Base-by-base conservation (phyloP, 2,888 invertebrate genomes). In the Adela reaumurella region DNA sequence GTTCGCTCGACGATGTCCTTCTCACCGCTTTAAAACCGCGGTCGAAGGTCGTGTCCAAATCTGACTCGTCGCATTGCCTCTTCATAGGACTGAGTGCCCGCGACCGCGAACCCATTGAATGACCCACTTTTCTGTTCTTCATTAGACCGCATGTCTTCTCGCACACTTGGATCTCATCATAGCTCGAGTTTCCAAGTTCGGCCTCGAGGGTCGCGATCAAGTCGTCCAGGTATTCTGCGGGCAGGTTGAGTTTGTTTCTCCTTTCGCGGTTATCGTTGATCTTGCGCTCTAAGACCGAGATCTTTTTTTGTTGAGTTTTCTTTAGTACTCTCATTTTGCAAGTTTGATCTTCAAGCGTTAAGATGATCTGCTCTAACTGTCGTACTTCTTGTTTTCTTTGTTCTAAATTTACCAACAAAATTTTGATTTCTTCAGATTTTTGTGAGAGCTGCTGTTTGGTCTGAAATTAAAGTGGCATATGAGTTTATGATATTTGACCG, bases 201-300 rank as follows among this genome's bases (percentile, higher is more conserved):
- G 71, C 63, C 62, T 77, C 78, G 6, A 77, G 62, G 43, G 69
- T 68, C 62, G 70, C 69, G 17, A 77, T 70, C 46, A 78, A 60
- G 51, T 62, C 65, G 52, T 76, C 72, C 17, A 78, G 56, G 50
- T 72, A 67, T 43, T 68, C 68, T 2, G 61, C 53, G 17, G 65
- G 66, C n/a, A 57, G 50, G 43, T 65, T 63, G 3, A 56, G 53
- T 61, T 14, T 56, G 60, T 43, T 62, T 61, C 44, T 57, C 58
- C 45, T 63, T 58, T 20, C 55, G 52, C 46, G 59, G 59, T 46
- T 58, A 58, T 4, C 57, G 47, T 55, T 73, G 67, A 50, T 61
- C 66, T 47, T 68, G 62, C 5, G 54, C 51, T 73, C 67, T 8
- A 77, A 55, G 46, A 54, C 47, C 5, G 49, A 52, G 44, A 72